A percentile compares a stretch with the other conserved stretches of the same genome.
Evolutionary conservation across 2,113 vertebrate species (phyloP).

Genomic region (Anthoscopus minutus): DNA sequence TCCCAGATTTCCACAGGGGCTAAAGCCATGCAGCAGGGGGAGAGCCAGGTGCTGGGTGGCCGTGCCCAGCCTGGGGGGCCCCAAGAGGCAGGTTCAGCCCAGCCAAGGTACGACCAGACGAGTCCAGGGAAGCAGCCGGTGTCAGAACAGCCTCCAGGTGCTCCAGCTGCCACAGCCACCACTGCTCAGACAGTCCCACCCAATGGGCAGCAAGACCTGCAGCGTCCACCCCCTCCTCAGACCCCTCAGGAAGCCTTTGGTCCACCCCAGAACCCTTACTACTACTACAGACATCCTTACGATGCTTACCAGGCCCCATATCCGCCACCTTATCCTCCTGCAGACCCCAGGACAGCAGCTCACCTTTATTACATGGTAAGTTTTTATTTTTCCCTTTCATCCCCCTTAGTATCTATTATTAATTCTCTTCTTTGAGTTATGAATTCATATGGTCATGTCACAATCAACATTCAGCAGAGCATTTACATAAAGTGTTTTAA

Average conservation of each 20-base stretch:
- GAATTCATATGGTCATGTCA: background rate
- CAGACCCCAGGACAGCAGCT: conserved; percentile 74
- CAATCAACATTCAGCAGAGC: background rate
- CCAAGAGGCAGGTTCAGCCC: background rate
- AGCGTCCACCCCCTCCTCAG: conserved; percentile 72
- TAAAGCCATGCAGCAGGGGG: conserved; percentile 13
- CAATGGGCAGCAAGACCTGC: conserved; percentile 58
- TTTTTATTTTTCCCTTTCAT: background rate
- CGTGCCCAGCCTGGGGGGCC: conserved; percentile 35
- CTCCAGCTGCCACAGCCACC: background rate
- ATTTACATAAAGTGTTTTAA: background rate
- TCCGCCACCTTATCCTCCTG: conserved; percentile 69
- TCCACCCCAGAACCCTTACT: conserved; percentile 58
- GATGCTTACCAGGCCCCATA: conserved; percentile 77
- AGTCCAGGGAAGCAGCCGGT: background rate
- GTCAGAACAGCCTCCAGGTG: background rate
- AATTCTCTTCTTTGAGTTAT: background rate
- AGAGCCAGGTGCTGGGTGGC: background rate
- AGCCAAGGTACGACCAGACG: background rate
- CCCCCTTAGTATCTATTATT: rapidly evolving
- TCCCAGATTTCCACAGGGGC: conserved; percentile 38
- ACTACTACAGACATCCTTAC: conserved; percentile 71
- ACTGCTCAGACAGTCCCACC: conserved; percentile 22
- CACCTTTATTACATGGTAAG: conserved; percentile 87
- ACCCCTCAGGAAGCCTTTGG: conserved; percentile 76